phyloP scores from a whole-genome alignment of 2,888 invertebrate genomes.

The Trichopoda pennipes region DNA sequence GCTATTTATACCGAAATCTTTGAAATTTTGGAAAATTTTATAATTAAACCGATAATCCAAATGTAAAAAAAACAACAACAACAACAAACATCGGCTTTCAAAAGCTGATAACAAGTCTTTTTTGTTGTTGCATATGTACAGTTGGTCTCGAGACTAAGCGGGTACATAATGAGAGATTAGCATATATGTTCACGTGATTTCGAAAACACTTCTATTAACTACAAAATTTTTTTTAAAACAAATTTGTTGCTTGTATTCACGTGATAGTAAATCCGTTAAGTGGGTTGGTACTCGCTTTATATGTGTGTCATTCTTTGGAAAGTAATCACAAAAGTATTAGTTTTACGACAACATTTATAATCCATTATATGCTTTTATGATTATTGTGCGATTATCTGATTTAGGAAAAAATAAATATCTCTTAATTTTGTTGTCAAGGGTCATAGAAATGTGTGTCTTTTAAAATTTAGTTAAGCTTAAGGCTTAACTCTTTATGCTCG shows the following conservation, averaged over 20 bases:
- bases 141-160: slow-evolving; percentile 55
- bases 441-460: too few species aligned
- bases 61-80: too few species aligned
- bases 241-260: slow-evolving; percentile 44
- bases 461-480: too few species aligned
- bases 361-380: too few species aligned
- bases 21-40: slow-evolving; percentile 4
- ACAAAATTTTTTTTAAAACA: not conserved
- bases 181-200: slow-evolving; percentile 49
- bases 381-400: too few species aligned
- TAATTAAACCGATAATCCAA: slow-evolving; percentile 31
- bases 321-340: too few species aligned
- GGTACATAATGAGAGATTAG: not conserved
- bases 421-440: too few species aligned
- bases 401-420: too few species aligned
- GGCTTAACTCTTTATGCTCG: too few species aligned
- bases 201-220: slow-evolving; percentile 1
- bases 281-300: not conserved
- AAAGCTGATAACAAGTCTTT: slow-evolving; percentile 39
- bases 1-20: slow-evolving; percentile 48
- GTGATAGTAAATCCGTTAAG: slow-evolving; percentile 20
- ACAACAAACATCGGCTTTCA: not conserved
- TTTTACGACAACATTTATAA: too few species aligned
- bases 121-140: not conserved
- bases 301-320: too few species aligned